phyloP scores from a whole-genome alignment of 2,888 invertebrate species.

The Andrena bicolor region DNA sequence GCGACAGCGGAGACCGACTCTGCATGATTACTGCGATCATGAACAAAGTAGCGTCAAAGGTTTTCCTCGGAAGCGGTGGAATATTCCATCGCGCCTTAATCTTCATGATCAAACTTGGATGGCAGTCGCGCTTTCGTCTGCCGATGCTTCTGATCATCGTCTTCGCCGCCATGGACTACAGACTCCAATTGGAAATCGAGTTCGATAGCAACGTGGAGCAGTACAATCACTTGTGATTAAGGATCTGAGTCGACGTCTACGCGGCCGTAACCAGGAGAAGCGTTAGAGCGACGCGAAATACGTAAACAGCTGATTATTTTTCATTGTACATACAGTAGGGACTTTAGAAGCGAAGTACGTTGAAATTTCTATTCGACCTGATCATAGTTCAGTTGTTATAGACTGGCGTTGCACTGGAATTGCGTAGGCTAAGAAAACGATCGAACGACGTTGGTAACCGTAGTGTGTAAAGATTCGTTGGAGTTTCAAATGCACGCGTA shows the following conservation, averaged over 20 bases:
- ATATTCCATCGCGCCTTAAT: conserved; percentile 86
- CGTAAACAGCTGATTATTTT: conserved; percentile 22
- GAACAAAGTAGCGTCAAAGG: conserved; percentile 71
- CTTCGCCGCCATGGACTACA: conserved; percentile 89
- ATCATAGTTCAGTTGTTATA: background rate
- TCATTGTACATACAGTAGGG: conserved; percentile 3
- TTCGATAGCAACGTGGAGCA: conserved; percentile 62
- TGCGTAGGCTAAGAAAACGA: conserved; percentile 1
- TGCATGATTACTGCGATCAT: background rate
- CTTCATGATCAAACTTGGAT: conserved; percentile 90
- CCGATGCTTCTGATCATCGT: conserved; percentile 88
- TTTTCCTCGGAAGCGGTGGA: conserved; percentile 81
- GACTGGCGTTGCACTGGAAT: conserved; percentile 6
- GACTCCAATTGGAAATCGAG: conserved; percentile 89
- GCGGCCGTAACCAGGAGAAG: background rate
- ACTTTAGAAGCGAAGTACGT: conserved; percentile 24
- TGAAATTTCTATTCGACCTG: conserved; percentile 7
- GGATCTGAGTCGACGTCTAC: background rate
- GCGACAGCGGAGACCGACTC: background rate
- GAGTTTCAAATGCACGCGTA: background rate
- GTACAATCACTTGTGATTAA: conserved; percentile 55
- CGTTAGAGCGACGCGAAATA: background rate
- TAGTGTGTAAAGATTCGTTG: background rate
- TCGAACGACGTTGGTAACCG: background rate
- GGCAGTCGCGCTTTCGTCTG: conserved; percentile 89